Base-by-base conservation (phyloP, 1,140 invertebrate species). In the Sitobion miscanthi region DNA sequence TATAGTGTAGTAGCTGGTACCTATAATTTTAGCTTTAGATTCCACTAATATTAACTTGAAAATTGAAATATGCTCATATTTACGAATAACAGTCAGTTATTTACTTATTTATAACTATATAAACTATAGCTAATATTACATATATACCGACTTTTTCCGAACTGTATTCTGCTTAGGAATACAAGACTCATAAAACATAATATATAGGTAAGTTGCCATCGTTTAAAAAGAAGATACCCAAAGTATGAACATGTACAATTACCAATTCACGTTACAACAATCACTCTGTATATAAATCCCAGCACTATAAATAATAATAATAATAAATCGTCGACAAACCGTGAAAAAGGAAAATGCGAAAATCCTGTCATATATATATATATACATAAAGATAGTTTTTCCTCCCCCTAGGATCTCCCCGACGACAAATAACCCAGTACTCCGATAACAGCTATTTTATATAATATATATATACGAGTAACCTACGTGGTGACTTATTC, bases 241-340 rank as follows among this genome's bases (percentile, higher is more conserved):
- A 77, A 77, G 14, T 35, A n/a, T 77, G 11, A 17, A 0, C 30
- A 17, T n/a, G 14, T 35, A 77, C 30, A 77, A n/a, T 77, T 77
- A 14, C 5, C 30, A 1, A 77, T 77, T n/a, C 62, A 77, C 30
- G 14, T n/a, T 77, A 77, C 14, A 17, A 77, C 62, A 77, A 77
- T 77, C 62, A 17, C 30, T 77, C 30, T n/a, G 30, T 77, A 35
- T 77, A 77, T 77, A 77, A 77, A 77, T 77, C 30, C 5, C 52
- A 23, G 62, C 14, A 77, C 30, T n/a, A n/a, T n/a, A 45, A 38
- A 23, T 42, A 90, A 62, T 42, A 62, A 69, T 90, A 90, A 90
- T 69, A 90, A 90, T 90, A 90, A 90, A 69, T 90, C 45, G 25
- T 42, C 38, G 23, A 85, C 38, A 25, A 9, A 42, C 23, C 89